Conservation (phyloP, 1,140 invertebrate genomes). For the Brachionus asplanchnoidis region DNA sequence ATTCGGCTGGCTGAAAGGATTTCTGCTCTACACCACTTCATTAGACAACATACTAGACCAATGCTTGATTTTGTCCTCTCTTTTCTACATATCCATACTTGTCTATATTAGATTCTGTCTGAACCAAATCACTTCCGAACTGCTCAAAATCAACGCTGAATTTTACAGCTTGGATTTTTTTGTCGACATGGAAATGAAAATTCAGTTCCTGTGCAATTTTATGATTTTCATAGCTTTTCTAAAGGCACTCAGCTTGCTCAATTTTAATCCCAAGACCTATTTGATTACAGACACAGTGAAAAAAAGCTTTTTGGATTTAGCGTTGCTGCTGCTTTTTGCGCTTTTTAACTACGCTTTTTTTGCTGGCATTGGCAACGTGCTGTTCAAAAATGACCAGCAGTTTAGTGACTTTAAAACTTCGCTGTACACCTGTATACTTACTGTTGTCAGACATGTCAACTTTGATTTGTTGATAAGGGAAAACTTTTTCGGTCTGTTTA, state of each 20-base stretch:
- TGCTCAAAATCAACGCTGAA: background rate
- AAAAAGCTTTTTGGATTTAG: background rate
- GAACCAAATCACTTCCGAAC: background rate
- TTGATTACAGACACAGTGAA: background rate
- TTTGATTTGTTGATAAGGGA: background rate
- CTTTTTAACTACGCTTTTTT: background rate
- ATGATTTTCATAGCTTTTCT: slow-evolving; percentile 36
- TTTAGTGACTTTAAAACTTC: background rate
- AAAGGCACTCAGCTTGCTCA: background rate
- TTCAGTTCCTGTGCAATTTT: slow-evolving; percentile 5
- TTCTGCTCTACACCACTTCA: background rate
- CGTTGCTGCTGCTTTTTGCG: background rate
- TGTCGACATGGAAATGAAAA: background rate
- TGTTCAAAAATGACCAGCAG: slow-evolving; percentile 2
- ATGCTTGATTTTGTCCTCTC: background rate
- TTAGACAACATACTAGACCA: background rate
- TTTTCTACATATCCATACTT: background rate
- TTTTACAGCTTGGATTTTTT: slow-evolving; percentile 6
- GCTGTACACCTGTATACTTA: background rate
- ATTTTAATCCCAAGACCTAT: slow-evolving; percentile 34
- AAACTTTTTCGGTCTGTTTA: background rate
- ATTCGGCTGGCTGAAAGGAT: background rate
- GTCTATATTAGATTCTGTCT: background rate
- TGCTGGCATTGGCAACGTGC: background rate
- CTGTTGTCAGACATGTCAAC: background rate